Conservation (phyloP, 2,113 vertebrate genomes). For the Emydura subglobosa region DNA sequence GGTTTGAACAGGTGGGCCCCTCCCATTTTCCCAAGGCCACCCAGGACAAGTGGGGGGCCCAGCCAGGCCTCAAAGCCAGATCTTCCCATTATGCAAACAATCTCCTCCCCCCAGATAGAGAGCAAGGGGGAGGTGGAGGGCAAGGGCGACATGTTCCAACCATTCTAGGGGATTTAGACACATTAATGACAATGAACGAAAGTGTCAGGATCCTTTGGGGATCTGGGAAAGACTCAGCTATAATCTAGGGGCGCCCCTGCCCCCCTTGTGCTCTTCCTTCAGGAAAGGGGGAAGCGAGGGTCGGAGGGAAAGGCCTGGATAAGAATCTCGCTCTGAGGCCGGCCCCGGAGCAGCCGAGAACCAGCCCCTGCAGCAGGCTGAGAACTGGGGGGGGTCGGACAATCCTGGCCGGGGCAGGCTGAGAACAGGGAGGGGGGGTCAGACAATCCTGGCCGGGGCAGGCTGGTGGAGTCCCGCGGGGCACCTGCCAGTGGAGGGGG, state of each 20-base stretch:
- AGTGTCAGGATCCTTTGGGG: neutral
- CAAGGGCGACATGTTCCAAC: neutral
- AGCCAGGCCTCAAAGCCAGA: neutral
- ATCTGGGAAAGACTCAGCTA: neutral
- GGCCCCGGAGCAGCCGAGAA: rapidly evolving
- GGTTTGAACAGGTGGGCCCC: no score
- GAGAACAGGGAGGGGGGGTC: no score
- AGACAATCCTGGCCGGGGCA: no score
- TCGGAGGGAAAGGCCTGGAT: no score
- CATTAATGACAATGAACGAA: neutral
- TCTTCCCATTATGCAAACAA: neutral
- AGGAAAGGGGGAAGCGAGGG: neutral
- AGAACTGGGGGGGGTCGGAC: no score
- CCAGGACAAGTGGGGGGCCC: no score
- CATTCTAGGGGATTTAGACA: neutral
- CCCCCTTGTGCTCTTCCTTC: neutral
- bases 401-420: no score
- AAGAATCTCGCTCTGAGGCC: neutral
- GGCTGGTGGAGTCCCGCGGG: no score
- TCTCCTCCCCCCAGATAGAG: neutral
- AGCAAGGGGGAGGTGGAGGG: no score
- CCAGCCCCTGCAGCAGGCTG: neutral
- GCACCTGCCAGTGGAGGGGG: no score
- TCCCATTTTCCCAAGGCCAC: no score
- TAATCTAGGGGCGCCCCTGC: no score